Conservation (phyloP, 1,140 invertebrate genomes). For the Cydia amplana region DNA sequence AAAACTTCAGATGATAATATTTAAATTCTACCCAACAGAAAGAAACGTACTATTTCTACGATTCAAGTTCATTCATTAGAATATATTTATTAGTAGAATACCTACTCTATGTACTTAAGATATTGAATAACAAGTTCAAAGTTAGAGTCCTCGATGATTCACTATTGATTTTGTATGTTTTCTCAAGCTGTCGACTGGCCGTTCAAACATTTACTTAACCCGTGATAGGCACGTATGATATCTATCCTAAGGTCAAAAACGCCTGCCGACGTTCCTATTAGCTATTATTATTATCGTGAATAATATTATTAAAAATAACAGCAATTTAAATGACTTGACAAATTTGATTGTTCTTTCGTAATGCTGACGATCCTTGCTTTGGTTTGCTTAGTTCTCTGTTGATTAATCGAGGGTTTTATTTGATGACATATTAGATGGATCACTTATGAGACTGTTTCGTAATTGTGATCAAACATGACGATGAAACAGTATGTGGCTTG, state of each 20-base stretch:
- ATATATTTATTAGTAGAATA: background rate
- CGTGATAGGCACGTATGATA: constrained; percentile 37
- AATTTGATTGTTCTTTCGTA: constrained; percentile 19
- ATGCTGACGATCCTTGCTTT: constrained; percentile 22
- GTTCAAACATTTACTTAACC: constrained; percentile 51
- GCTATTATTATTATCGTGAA: background rate
- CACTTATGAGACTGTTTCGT: background rate
- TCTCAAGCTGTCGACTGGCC: constrained; percentile 39
- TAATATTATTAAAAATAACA: constrained; percentile 9
- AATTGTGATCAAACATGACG: background rate
- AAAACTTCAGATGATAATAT: too few species aligned
- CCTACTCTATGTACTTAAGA: background rate
- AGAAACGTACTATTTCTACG: background rate
- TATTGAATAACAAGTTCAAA: constrained; percentile 12
- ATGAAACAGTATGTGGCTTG: constrained; percentile 2
- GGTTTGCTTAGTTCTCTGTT: background rate
- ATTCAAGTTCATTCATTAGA: background rate
- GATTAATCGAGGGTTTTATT: background rate
- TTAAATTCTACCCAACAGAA: too few species aligned
- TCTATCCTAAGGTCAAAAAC: constrained; percentile 34
- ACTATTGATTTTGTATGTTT: constrained; percentile 54
- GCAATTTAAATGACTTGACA: background rate
- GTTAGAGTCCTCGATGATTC: constrained; percentile 43
- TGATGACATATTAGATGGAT: constrained; percentile 3
- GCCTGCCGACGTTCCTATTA: background rate